Evolutionary conservation across 2,888 invertebrate genomes (phyloP).

Genomic region (Heliconius sara): DNA sequence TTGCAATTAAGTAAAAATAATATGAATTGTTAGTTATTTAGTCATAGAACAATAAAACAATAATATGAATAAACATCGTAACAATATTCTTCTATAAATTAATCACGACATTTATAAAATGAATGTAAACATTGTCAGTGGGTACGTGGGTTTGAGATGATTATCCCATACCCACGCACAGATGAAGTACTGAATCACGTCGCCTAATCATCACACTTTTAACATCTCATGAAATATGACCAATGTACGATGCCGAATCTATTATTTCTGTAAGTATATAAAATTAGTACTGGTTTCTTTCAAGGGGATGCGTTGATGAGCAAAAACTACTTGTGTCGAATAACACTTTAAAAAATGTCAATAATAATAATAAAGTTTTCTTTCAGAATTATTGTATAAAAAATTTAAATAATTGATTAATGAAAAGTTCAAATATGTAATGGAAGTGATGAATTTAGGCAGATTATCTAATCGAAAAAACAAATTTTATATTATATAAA

Average conservation of each 20-base stretch:
- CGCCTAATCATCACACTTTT: conserved; percentile 34
- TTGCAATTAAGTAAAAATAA: too few relatives aligned
- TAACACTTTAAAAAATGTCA: too few relatives aligned
- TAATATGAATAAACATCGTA: too few relatives aligned
- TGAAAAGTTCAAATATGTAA: too few relatives aligned
- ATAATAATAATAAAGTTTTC: too few relatives aligned
- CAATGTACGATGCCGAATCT: neutral
- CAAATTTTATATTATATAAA: too few relatives aligned
- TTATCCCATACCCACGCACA: conserved; percentile 14
- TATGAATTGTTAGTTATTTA: neutral
- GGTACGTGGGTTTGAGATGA: neutral
- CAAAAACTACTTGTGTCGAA: too few relatives aligned
- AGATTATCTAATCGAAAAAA: too few relatives aligned
- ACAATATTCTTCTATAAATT: neutral
- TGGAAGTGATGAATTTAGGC: too few relatives aligned
- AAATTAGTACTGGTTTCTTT: neutral
- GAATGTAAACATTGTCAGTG: neutral
- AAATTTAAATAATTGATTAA: too few relatives aligned
- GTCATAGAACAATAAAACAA: neutral
- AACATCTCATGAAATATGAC: conserved; percentile 14
- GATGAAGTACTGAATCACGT: conserved; percentile 27
- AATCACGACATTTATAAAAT: conserved; percentile 1
- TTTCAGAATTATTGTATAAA: too few relatives aligned
- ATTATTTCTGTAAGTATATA: conserved; percentile 8
- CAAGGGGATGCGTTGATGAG: too few relatives aligned